phyloP scores from a whole-genome alignment of 2,113 vertebrate species.

The Micromys minutus region DNA sequence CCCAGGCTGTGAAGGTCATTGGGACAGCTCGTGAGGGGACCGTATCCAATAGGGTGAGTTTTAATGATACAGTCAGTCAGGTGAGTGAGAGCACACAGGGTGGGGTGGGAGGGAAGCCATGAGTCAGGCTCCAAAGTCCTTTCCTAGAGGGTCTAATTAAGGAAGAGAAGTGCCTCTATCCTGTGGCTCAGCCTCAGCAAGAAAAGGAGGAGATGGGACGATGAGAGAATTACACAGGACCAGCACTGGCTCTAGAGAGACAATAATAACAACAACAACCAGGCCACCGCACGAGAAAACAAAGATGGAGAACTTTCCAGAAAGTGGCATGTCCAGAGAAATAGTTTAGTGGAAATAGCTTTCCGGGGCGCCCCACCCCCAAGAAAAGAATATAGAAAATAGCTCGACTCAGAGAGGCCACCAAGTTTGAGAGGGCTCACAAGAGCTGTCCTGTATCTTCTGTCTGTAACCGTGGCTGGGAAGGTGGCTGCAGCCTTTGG shows the following conservation, averaged over 20 bases:
- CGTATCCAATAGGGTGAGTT: neutral
- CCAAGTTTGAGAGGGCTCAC: too few relatives aligned
- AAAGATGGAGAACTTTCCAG: neutral
- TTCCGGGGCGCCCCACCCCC: neutral
- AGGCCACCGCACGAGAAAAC: neutral
- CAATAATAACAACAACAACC: too few relatives aligned
- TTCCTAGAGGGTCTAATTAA: conserved; percentile 24
- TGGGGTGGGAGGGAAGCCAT: conserved; percentile 53
- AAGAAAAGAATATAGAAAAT: neutral
- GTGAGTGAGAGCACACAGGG: neutral
- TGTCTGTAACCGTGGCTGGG: too few relatives aligned
- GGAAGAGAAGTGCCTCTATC: neutral
- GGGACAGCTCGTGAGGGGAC: neutral
- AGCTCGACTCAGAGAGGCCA: too few relatives aligned
- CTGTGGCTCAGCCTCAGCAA: neutral
- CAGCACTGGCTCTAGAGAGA: neutral
- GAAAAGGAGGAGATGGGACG: neutral
- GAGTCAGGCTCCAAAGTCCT: conserved; percentile 67
- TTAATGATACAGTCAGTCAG: neutral
- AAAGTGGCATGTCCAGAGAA: neutral
- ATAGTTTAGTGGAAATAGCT: neutral
- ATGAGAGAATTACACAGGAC: neutral
- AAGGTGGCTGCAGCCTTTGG: too few relatives aligned
- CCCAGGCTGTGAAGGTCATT: conserved; percentile 30
- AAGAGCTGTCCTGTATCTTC: too few relatives aligned